Conservation (phyloP, 2,888 invertebrate genomes). For the Drosophila dives region DNA sequence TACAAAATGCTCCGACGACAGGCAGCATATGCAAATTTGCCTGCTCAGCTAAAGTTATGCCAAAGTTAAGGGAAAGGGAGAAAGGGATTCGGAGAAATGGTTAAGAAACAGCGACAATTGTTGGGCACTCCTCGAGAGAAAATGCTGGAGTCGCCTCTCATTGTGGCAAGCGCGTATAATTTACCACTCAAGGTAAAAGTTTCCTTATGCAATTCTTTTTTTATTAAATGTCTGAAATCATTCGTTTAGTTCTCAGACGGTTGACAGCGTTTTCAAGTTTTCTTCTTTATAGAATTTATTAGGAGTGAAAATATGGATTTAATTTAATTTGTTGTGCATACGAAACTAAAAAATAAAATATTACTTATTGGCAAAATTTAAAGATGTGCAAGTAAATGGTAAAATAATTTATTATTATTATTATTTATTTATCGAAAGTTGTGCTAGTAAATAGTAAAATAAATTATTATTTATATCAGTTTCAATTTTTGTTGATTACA, state of each 20-base stretch:
- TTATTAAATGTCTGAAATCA: constrained; percentile 31
- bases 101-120: constrained; percentile 49
- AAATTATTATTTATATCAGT: background rate
- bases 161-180: constrained; percentile 32
- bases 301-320: background rate
- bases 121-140: constrained; percentile 47
- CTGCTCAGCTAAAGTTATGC: constrained; percentile 30
- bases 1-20: constrained; percentile 43
- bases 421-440: background rate
- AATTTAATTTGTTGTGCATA: background rate
- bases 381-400: background rate
- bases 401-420: background rate
- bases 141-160: constrained; percentile 46
- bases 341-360: background rate
- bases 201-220: constrained; percentile 29
- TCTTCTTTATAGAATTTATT: background rate
- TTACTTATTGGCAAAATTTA: background rate
- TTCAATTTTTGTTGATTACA: background rate
- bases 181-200: constrained; percentile 51
- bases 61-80: constrained; percentile 44
- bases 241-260: constrained; percentile 18
- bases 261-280: background rate
- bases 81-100: constrained; percentile 35
- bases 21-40: constrained; percentile 75
- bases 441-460: background rate